Evolutionary conservation across 2,113 vertebrate genomes (phyloP), one percentile per base, ranked within the genome.

Genomic region (Gnathonemus echidnorhynchus): DNA sequence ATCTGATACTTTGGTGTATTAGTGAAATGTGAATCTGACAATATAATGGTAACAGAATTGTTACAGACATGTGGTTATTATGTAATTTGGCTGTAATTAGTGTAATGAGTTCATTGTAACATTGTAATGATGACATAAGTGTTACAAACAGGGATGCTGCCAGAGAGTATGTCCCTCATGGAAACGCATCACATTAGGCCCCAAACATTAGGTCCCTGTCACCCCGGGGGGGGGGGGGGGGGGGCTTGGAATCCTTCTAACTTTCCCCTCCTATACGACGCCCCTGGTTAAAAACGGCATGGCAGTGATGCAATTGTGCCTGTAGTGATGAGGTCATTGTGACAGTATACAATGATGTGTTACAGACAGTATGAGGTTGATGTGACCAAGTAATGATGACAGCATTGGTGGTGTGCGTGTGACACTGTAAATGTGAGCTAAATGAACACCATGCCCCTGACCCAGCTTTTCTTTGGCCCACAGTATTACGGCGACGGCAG

Each of bases 401-500:
- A 31, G 0, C 3, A 9, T 1, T 31, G 35, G 15, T 1, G 5
- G 74, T 3, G 6, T 19, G 6, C 35, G 5, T 80, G 35, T 42
- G 74, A 80, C 74, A 42, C 35, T 17, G 70, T 77, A 42, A 39
- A 35, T 39, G 15, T 80, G 35, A 80, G 3, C 35, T 19, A 39
- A 42, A 17, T n/a, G 24, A 48, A 85, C 24, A 48, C 42, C 42
- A 45, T 46, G 39, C 3, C 17, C 45, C 42, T 46, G 19, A 46
- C 42, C 39, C 45, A 11, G 83, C 83, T 48, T 48, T 85, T 48
- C 8, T 48, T 35, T 77, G 86, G 74, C 17, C 11, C 35, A 93
- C 94, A 99, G 98, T 92, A 99, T 99, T 92, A 99, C 98, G 1
- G 97, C 98, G 89, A 99, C 98, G 6, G 98, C 98, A 21, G 98